Conservation (phyloP, 2,888 invertebrate species). For the Linnaemya vulpina region DNA sequence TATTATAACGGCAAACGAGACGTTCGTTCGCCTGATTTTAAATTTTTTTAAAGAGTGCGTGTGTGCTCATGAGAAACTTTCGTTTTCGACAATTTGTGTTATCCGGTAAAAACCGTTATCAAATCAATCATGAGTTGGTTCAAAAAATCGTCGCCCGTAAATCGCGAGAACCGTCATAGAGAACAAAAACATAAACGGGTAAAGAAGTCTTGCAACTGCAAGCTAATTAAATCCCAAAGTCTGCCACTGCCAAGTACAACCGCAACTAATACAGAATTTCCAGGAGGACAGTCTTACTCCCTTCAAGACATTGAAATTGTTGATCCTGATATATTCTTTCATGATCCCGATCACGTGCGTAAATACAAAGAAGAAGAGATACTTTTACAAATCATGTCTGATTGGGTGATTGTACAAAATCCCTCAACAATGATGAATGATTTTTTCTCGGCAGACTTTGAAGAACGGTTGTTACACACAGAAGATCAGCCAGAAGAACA, state of each 20-base stretch:
- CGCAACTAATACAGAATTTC: slow-evolving; percentile 62
- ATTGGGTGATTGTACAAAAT: slow-evolving; percentile 81
- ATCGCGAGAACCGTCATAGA: slow-evolving; percentile 83
- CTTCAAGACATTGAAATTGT: slow-evolving; percentile 76
- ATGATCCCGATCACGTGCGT: slow-evolving; percentile 82
- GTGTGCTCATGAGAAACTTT: slow-evolving; percentile 85
- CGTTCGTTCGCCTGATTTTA: slow-evolving; percentile 60
- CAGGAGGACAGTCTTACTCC: slow-evolving; percentile 74
- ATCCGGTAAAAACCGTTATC: slow-evolving; percentile 86
- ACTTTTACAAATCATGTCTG: slow-evolving; percentile 80
- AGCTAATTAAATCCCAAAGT: slow-evolving; percentile 49
- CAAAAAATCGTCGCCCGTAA: slow-evolving; percentile 86
- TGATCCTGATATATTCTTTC: slow-evolving; percentile 82
- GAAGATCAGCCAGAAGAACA: slow-evolving; percentile 71
- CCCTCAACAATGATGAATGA: slow-evolving; percentile 75
- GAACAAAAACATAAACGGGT: slow-evolving; percentile 62
- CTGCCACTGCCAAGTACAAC: slow-evolving; percentile 45
- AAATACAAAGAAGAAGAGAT: slow-evolving; percentile 80
- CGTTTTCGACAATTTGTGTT: slow-evolving; percentile 86
- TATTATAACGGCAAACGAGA: slow-evolving; percentile 55
- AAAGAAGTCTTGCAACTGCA: slow-evolving; percentile 51
- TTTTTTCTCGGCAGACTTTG: slow-evolving; percentile 81
- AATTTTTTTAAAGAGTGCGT: slow-evolving; percentile 50
- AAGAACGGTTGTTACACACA: slow-evolving; percentile 78
- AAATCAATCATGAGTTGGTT: slow-evolving; percentile 86